phyloP scores from a whole-genome alignment of 2,113 vertebrate genomes.

The Ailurus styani region DNA sequence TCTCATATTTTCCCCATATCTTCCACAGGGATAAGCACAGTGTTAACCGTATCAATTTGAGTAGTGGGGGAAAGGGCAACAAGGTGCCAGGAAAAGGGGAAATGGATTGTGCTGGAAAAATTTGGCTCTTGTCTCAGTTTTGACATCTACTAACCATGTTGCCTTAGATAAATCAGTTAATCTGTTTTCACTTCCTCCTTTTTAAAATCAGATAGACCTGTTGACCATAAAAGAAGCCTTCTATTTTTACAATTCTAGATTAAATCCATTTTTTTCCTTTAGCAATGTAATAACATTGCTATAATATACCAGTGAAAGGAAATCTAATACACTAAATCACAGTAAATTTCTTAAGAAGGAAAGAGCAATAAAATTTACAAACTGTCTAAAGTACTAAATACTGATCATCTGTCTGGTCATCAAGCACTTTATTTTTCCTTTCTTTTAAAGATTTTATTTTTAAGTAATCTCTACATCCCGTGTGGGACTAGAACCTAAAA shows the following conservation, averaged over 20 bases:
- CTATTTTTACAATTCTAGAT: conserved; percentile 6
- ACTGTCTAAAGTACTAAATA: not conserved
- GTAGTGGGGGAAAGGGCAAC: not conserved
- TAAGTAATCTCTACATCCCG: not conserved
- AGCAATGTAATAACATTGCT: not conserved
- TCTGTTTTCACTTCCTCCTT: conserved; percentile 15
- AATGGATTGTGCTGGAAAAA: not conserved
- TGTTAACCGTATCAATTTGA: not conserved
- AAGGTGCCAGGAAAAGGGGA: not conserved
- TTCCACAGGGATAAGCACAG: not conserved
- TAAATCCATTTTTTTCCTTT: conserved; percentile 33
- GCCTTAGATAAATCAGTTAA: conserved; percentile 10
- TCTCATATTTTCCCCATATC: not conserved
- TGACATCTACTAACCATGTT: not conserved
- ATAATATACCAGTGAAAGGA: not conserved
- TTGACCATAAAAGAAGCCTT: not conserved
- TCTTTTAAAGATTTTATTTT: not conserved
- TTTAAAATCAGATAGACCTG: conserved; percentile 20
- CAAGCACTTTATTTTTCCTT: not conserved
- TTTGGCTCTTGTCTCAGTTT: not conserved
- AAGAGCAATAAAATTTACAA: not conserved
- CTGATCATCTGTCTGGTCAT: not conserved
- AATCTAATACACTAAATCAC: not conserved
- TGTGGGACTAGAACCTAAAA: not conserved
- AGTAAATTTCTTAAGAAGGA: conserved; percentile 16